These are phyloP conservation scores for Gobio gobio DNA, from an alignment of 2,113 vertebrate genomes.

Conservation along the genomic window DNA sequence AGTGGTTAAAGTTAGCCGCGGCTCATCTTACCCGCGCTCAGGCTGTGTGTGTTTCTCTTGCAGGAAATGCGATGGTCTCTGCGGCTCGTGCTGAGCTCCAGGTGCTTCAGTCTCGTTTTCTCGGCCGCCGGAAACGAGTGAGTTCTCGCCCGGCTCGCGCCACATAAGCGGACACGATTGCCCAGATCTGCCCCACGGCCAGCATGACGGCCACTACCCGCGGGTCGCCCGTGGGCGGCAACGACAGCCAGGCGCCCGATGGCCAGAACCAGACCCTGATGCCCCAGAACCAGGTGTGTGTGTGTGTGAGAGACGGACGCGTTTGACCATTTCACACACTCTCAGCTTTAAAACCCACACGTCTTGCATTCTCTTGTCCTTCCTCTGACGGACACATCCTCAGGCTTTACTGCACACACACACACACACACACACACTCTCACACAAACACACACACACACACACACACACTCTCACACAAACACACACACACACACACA, in stretches of 20 bases:
- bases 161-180: constrained; percentile 99
- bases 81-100: no score
- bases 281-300: constrained; percentile 95
- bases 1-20: neutral
- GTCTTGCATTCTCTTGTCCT: no score
- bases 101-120: constrained; percentile 69
- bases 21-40: neutral
- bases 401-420: no score
- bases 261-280: constrained; percentile 94
- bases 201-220: constrained; percentile 99
- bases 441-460: no score
- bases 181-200: constrained; percentile 98
- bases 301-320: constrained; percentile 61
- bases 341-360: no score
- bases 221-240: constrained; percentile 99
- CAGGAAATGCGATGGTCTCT: no score
- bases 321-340: no score
- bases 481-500: no score
- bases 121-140: constrained; percentile 90
- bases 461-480: no score
- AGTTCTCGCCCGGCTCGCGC: constrained; percentile 91
- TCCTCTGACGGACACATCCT: no score
- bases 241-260: constrained; percentile 98
- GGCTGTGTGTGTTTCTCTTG: no score
- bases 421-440: no score